These are phyloP conservation scores for Cerceris rybyensis DNA, from an alignment of 2,888 invertebrate genomes.

Conservation along the genomic window DNA sequence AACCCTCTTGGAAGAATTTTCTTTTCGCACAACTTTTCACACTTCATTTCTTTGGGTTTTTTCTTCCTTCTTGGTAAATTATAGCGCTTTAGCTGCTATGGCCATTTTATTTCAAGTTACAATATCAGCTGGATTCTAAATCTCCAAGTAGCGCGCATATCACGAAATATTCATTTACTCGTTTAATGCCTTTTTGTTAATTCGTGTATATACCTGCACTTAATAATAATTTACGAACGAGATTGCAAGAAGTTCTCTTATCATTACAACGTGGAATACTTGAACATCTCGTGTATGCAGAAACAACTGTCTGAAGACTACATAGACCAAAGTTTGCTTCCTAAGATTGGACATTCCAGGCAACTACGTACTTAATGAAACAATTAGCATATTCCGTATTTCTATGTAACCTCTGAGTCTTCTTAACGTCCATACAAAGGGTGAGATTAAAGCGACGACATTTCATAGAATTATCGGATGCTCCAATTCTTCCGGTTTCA, in stretches of 20 bases:
- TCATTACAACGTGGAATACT: neutral
- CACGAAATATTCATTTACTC: too few relatives aligned
- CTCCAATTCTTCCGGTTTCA: neutral
- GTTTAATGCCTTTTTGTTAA: too few relatives aligned
- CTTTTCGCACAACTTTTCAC: neutral
- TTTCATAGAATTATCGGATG: neutral
- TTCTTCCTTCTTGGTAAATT: too few relatives aligned
- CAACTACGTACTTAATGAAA: conserved; percentile 51
- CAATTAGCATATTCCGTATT: conserved; percentile 52
- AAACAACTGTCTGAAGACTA: conserved; percentile 29
- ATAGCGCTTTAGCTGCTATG: too few relatives aligned
- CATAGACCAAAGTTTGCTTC: conserved; percentile 33
- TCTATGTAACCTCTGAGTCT: conserved; percentile 38
- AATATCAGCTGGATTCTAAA: too few relatives aligned
- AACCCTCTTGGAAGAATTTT: too few relatives aligned
- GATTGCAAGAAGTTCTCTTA: neutral
- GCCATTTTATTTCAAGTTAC: too few relatives aligned
- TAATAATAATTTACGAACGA: neutral
- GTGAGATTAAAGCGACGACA: conserved; percentile 11
- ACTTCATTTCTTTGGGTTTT: too few relatives aligned
- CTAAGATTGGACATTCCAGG: conserved; percentile 34
- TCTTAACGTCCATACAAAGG: conserved; percentile 39
- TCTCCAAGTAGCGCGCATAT: too few relatives aligned
- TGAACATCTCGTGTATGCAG: conserved; percentile 10
- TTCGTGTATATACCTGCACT: too few relatives aligned